Evolutionary conservation across 1,140 invertebrate species (phyloP), one percentile per base, ranked within the genome.

Genomic region (Phortica variegata): DNA sequence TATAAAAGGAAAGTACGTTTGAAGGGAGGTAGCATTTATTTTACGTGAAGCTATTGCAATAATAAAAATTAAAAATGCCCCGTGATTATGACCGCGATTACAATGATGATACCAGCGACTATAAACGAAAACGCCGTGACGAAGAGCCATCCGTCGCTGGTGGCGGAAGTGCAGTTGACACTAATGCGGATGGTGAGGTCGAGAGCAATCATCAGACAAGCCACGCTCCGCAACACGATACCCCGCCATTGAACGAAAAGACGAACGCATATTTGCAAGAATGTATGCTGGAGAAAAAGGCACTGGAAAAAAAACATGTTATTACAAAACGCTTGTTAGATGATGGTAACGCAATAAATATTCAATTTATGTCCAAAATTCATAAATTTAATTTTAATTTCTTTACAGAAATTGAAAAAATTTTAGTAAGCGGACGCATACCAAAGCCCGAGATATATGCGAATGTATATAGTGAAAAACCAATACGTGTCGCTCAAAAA

Each of bases 401-500:
- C 32, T 49, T 80, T 79, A 18, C 77, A 86, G 85, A 86, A 66
- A 81, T 86, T 39, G 79, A 82, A 43, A 83, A 83, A 57, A 83
- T 84, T 18, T 80, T 85, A 60, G 78, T 79, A 4, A 78, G 78
- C 47, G 82, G 81, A 9, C 81, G 82, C 47, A 76, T 75, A 34
- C 83, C 84, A 9, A 70, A 78, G 15, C 80, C 80, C 12, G 87
- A 88, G 54, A 79, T 78, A 29, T 90, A 89, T 76, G 82, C 91
- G 10, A 90, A 93, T 77, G 88, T 93, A 23, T 91, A 90, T 68
- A 86, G 87, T 58, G 91, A 93, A 58, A 93, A 91, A 76, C 87
- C 88, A 8, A 87, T 92, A 56, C 86, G 88, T 65, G 85, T 94
- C 7, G 82, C 84, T 16, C 87, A 91, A 10, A 90, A 91, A 79